A percentile compares a stretch with the other conserved stretches of the same genome.
These are phyloP conservation scores for Myotis yumanensis DNA, from an alignment of 2,113 vertebrate genomes.

Conservation along the genomic window DNA sequence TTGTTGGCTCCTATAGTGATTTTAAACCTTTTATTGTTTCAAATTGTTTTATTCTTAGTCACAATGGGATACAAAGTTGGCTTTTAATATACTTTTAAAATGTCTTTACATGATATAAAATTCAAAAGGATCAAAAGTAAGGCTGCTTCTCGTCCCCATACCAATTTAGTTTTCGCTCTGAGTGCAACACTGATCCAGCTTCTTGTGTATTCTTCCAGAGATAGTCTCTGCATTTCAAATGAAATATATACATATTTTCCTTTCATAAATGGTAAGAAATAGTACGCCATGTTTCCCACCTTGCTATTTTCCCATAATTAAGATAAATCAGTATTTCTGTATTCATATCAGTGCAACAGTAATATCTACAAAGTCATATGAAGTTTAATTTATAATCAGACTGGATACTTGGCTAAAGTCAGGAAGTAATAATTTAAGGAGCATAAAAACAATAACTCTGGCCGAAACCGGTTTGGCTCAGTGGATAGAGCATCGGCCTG, in stretches of 20 bases:
- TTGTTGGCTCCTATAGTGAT: background rate
- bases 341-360: background rate
- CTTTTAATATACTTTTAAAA: background rate
- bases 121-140: background rate
- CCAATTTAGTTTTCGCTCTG: background rate
- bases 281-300: background rate
- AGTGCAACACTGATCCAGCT: background rate
- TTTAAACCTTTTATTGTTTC: background rate
- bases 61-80: background rate
- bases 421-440: background rate
- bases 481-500: no score
- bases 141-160: background rate
- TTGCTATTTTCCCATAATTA: background rate
- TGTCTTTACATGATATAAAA: background rate
- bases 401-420: background rate
- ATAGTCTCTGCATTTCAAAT: background rate
- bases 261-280: background rate
- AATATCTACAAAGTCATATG: background rate
- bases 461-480: no score
- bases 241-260: background rate
- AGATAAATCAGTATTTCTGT: background rate
- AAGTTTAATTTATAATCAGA: background rate
- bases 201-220: background rate
- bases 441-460: background rate
- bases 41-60: background rate